Evolutionary conservation across 1,140 invertebrate genomes (phyloP).

Genomic region (Eciton burchellii): DNA sequence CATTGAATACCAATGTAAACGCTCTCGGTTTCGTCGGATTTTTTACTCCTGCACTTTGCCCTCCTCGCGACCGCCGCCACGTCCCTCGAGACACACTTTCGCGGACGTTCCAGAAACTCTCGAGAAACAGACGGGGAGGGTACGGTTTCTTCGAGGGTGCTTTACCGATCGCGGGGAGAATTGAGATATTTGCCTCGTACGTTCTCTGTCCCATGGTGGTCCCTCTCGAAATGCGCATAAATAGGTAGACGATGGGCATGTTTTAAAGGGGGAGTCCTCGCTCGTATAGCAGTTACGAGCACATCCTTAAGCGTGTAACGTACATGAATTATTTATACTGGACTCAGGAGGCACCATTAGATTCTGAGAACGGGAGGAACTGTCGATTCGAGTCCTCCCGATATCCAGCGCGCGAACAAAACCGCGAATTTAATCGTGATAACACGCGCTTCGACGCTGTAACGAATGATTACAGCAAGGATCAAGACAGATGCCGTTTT

Average conservation of each 20-base stretch:
- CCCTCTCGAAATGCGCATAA: background rate
- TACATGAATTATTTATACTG: slow-evolving; percentile 7
- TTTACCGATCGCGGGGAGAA: background rate
- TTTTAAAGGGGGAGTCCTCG: slow-evolving; percentile 35
- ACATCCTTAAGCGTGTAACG: background rate
- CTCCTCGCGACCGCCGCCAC: slow-evolving; percentile 30
- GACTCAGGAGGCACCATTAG: background rate
- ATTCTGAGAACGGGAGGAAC: background rate
- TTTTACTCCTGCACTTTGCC: slow-evolving; percentile 65
- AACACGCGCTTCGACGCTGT: no score
- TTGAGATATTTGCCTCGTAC: slow-evolving; percentile 66
- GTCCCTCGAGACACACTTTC: slow-evolving; percentile 45
- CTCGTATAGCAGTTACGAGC: slow-evolving; percentile 28
- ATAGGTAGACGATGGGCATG: slow-evolving; percentile 16
- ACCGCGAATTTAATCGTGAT: no score
- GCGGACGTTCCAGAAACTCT: slow-evolving; percentile 21
- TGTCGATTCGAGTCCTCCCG: no score
- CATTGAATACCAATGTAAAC: slow-evolving; percentile 82
- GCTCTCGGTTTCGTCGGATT: slow-evolving; percentile 65
- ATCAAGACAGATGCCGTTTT: slow-evolving; percentile 1
- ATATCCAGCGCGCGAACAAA: no score
- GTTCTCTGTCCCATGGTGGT: slow-evolving; percentile 30
- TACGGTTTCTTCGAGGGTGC: background rate
- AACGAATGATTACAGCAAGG: no score
- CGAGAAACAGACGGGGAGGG: slow-evolving; percentile 7